Evolutionary conservation across 2,888 invertebrate genomes (phyloP).

Genomic region (Drosophila algonquin): DNA sequence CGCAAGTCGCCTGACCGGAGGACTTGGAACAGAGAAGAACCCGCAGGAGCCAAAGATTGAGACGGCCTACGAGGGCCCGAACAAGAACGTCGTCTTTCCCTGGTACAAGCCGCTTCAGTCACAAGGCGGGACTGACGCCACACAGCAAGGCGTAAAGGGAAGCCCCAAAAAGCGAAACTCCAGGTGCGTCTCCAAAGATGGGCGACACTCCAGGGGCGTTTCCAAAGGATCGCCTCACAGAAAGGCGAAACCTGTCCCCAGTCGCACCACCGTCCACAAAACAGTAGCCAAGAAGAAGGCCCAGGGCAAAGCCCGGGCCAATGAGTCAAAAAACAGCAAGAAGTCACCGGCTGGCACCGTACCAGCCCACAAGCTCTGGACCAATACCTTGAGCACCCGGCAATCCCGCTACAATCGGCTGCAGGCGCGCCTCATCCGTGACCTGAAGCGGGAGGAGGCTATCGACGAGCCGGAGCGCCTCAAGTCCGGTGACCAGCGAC

Average conservation of each 20-base stretch:
- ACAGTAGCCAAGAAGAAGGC: neutral
- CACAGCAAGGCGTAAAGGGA: neutral
- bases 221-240: neutral
- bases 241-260: neutral
- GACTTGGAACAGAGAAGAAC: neutral
- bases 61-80: neutral
- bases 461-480: conserved; percentile 54
- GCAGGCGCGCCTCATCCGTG: conserved; percentile 29
- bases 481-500: conserved; percentile 13
- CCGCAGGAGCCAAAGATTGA: neutral
- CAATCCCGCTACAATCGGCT: conserved; percentile 10
- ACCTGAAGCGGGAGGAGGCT: conserved; percentile 48
- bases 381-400: neutral
- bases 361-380: neutral
- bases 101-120: conserved; percentile 35
- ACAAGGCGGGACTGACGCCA: conserved; percentile 25
- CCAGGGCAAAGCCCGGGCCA: neutral
- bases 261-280: neutral
- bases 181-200: neutral
- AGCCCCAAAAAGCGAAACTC: neutral
- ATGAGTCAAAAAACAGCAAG: neutral
- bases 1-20: neutral
- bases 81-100: conserved; percentile 1
- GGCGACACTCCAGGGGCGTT: no score
- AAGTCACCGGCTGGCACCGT: neutral